A percentile compares a stretch with the other conserved stretches of the same genome.
Conservation (phyloP, 1,140 invertebrate species). For the Platyura marginata region DNA sequence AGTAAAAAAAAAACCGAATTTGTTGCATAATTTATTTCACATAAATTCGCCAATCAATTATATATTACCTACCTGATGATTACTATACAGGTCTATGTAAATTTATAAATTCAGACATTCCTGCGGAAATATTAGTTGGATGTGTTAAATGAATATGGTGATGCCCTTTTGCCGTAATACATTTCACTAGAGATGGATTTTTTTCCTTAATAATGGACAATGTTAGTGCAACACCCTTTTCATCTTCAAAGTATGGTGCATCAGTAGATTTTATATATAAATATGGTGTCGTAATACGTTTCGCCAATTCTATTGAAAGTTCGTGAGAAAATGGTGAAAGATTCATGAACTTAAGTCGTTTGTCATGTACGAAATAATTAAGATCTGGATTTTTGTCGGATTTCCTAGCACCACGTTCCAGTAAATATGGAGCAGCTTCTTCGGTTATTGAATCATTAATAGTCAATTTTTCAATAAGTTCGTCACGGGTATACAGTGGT, state of each 20-base stretch:
- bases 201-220: constrained; percentile 29
- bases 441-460: constrained; percentile 7
- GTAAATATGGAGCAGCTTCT: constrained; percentile 25
- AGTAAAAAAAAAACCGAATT: too few relatives aligned
- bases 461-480: not conserved
- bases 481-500: constrained; percentile 15
- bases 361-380: constrained; percentile 33
- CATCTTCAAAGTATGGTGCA: constrained; percentile 26
- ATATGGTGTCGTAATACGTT: constrained; percentile 26
- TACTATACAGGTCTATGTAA: constrained; percentile 25
- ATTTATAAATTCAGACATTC: constrained; percentile 31
- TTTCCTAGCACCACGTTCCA: constrained; percentile 28
- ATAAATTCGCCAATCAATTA: too few relatives aligned
- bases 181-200: constrained; percentile 32
- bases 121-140: constrained; percentile 29
- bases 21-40: too few relatives aligned
- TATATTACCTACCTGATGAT: too few relatives aligned
- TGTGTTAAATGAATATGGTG: constrained; percentile 51
- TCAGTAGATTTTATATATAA: constrained; percentile 30
- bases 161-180: constrained; percentile 34
- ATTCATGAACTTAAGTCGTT: constrained; percentile 35
- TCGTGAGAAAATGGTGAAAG: constrained; percentile 53
- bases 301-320: constrained; percentile 29
- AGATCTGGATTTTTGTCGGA: constrained; percentile 28
- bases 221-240: constrained; percentile 27